Evolutionary conservation across 1,140 invertebrate species (phyloP).

Genomic region (Dendroctonus valens): DNA sequence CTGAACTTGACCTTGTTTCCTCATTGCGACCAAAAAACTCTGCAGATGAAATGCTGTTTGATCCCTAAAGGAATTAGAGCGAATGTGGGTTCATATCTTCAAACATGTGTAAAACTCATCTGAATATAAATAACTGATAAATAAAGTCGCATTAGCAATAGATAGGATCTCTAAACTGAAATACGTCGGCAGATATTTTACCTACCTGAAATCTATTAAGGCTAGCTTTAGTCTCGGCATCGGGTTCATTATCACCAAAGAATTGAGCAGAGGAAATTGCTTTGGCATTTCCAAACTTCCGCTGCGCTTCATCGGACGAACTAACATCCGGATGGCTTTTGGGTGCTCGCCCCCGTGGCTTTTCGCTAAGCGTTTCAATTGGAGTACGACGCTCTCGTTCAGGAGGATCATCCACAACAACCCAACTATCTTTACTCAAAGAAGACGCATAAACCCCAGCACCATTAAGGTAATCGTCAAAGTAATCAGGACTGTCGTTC

Average conservation of each 20-base stretch:
- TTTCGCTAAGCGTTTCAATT: constrained; percentile 18
- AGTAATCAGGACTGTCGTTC: constrained; percentile 45
- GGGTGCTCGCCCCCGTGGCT: constrained; percentile 19
- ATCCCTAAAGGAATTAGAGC: constrained; percentile 51
- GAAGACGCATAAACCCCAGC: constrained; percentile 23
- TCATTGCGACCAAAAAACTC: constrained; percentile 81
- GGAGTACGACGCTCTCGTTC: constrained; percentile 63
- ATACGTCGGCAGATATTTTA: background rate
- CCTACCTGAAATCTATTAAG: constrained; percentile 69
- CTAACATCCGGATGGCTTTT: constrained; percentile 1
- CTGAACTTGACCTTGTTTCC: constrained; percentile 8
- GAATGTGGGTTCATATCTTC: too few species aligned
- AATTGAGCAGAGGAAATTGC: constrained; percentile 97
- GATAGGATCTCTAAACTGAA: background rate
- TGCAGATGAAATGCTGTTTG: constrained; percentile 90
- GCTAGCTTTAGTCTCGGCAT: constrained; percentile 60
- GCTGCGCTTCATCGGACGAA: constrained; percentile 70
- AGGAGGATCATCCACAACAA: constrained; percentile 46
- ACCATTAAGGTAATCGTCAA: constrained; percentile 49
- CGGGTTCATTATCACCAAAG: constrained; percentile 71
- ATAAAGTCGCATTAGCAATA: too few species aligned
- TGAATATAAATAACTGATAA: too few species aligned
- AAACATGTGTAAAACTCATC: too few species aligned
- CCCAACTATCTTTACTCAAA: constrained; percentile 43
- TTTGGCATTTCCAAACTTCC: constrained; percentile 95